phyloP scores from a whole-genome alignment of 2,888 invertebrate species.

The Adineta ricciae region DNA sequence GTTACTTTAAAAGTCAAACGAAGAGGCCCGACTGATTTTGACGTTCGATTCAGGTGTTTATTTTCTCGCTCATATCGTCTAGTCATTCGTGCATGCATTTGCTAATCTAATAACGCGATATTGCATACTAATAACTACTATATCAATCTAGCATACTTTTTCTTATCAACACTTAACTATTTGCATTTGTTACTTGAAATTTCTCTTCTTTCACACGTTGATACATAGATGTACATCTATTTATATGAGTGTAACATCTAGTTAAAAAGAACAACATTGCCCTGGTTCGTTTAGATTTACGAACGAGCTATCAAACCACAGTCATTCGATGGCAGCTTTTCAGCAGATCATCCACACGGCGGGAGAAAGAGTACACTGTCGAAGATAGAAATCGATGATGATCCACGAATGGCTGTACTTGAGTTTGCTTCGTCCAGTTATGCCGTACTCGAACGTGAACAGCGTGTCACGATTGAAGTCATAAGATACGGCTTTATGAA shows the following conservation, averaged over 20 bases:
- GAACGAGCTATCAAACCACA: background rate
- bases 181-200: background rate
- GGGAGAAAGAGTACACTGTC: background rate
- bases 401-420: background rate
- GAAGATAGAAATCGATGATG: background rate
- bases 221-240: too few species aligned
- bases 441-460: background rate
- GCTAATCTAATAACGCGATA: background rate
- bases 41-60: conserved; percentile 51
- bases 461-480: background rate
- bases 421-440: background rate
- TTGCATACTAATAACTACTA: background rate
- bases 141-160: background rate
- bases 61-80: background rate
- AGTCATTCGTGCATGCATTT: background rate
- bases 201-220: too few species aligned
- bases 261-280: background rate
- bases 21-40: conserved; percentile 51
- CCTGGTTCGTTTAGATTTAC: background rate
- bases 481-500: background rate
- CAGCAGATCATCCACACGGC: background rate
- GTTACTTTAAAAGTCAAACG: conserved; percentile 52
- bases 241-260: background rate
- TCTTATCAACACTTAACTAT: background rate
- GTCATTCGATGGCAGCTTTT: background rate